A percentile compares a stretch with the other conserved stretches of the same genome.
Conservation (phyloP, 2,797 vertebrate genomes). For the Macropodus opercularis region DNA sequence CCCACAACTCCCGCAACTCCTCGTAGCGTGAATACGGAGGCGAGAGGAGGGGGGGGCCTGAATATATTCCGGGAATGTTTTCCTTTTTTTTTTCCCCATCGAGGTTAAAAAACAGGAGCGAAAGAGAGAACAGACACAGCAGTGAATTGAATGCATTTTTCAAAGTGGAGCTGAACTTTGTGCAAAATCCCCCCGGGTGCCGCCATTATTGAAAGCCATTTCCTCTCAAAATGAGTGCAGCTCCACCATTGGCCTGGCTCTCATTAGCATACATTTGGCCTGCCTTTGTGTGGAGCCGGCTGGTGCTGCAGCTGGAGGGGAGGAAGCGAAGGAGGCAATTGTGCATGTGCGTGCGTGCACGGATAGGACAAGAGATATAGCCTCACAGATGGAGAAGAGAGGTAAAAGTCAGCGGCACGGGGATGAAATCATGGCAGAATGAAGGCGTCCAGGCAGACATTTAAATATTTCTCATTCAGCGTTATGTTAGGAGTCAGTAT, state of each 20-base stretch:
- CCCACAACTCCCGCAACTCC: slow-evolving; percentile 17
- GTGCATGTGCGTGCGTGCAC: slow-evolving; percentile 23
- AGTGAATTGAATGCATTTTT: slow-evolving; percentile 79
- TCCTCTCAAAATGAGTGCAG: slow-evolving; percentile 80
- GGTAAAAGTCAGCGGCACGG: slow-evolving; percentile 26
- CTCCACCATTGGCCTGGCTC: slow-evolving; percentile 75
- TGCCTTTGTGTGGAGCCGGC: slow-evolving; percentile 73
- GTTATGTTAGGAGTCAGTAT: not conserved
- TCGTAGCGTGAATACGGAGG: slow-evolving; percentile 41
- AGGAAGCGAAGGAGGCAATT: slow-evolving; percentile 55
- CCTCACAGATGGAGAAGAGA: slow-evolving; percentile 59
- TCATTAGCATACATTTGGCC: slow-evolving; percentile 82
- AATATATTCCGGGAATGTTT: slow-evolving; percentile 60
- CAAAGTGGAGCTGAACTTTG: slow-evolving; percentile 78
- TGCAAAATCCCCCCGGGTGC: slow-evolving; percentile 73
- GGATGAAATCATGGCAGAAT: slow-evolving; percentile 30
- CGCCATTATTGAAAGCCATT: slow-evolving; percentile 81
- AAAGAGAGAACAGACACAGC: slow-evolving; percentile 58
- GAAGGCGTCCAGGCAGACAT: slow-evolving; percentile 20
- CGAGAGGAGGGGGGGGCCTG: slow-evolving; percentile 23
- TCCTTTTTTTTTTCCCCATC: slow-evolving; percentile 24
- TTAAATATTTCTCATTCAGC: slow-evolving; percentile 31
- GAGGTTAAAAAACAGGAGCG: slow-evolving; percentile 23
- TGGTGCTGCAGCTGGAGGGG: slow-evolving; percentile 70
- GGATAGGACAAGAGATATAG: slow-evolving; percentile 47